Evolutionary conservation across 2,113 vertebrate species (phyloP).

Genomic region (Sylvia atricapilla): DNA sequence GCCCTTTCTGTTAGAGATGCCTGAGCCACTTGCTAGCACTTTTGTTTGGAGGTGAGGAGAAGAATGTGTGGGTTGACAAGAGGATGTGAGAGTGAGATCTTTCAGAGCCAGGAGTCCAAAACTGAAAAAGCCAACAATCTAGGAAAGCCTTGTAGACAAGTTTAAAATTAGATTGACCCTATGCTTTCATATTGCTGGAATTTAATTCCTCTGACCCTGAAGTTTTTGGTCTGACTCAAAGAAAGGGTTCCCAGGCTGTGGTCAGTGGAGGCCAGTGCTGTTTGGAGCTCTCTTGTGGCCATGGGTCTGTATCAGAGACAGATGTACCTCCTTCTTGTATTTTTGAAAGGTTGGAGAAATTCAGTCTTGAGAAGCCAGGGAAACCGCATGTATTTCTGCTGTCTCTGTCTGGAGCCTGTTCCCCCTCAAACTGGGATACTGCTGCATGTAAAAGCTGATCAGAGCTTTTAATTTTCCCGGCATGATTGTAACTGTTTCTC

Average conservation of each 20-base stretch:
- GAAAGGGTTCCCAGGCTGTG: not conserved
- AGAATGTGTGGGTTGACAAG: not conserved
- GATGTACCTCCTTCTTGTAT: not conserved
- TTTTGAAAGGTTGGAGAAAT: not conserved
- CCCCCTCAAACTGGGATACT: not conserved
- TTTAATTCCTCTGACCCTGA: constrained; percentile 24
- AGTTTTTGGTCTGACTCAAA: not conserved
- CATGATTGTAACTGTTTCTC: not conserved
- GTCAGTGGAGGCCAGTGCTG: not conserved
- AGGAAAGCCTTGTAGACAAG: not conserved
- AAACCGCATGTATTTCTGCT: not conserved
- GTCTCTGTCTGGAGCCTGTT: not conserved
- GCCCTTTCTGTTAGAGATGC: not conserved
- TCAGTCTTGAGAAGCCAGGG: not conserved
- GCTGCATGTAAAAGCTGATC: not conserved
- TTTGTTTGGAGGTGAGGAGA: not conserved
- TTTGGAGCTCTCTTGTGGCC: not conserved
- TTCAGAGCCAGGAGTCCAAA: not conserved
- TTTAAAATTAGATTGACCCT: constrained; percentile 35
- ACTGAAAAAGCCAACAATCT: not conserved
- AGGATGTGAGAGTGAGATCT: not conserved
- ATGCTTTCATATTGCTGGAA: constrained; percentile 20
- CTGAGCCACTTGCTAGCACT: not conserved
- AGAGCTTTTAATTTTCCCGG: not conserved
- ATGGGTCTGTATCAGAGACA: not conserved